Evolutionary conservation across 2,888 invertebrate species (phyloP).

Genomic region (Aspidapion aeneum): DNA sequence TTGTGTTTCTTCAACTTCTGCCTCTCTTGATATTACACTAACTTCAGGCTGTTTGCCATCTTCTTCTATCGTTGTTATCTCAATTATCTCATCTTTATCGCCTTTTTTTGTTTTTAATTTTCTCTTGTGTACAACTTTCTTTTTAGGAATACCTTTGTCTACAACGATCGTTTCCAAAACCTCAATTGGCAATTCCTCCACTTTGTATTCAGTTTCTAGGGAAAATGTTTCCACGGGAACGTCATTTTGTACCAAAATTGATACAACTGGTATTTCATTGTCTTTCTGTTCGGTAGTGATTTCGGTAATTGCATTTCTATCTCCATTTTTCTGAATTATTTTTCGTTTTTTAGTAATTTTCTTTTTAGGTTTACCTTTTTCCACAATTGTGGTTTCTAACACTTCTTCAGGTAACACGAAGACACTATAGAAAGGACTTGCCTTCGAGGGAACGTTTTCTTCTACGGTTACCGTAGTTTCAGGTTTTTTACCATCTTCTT

Average conservation of each 20-base stretch:
- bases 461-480: slow-evolving; percentile 28
- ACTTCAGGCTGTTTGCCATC: slow-evolving; percentile 45
- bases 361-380: slow-evolving; percentile 29
- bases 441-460: slow-evolving; percentile 10
- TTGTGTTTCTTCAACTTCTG: slow-evolving; percentile 28
- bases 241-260: slow-evolving; percentile 28
- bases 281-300: slow-evolving; percentile 40
- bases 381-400: slow-evolving; percentile 19
- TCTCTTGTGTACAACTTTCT: slow-evolving; percentile 39
- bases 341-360: slow-evolving; percentile 41
- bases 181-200: slow-evolving; percentile 31
- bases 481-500: slow-evolving; percentile 29
- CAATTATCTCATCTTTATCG: slow-evolving; percentile 40
- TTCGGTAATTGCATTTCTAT: slow-evolving; percentile 40
- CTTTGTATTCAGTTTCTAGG: slow-evolving; percentile 27
- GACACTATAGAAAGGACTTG: slow-evolving; percentile 30
- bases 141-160: slow-evolving; percentile 31
- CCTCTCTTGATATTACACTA: slow-evolving; percentile 33
- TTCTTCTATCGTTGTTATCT: slow-evolving; percentile 36
- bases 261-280: slow-evolving; percentile 43
- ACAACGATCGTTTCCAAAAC: slow-evolving; percentile 42
- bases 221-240: slow-evolving; percentile 39
- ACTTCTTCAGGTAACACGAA: slow-evolving; percentile 21
- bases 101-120: slow-evolving; percentile 42
- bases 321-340: slow-evolving; percentile 40